Conservation (phyloP, 2,797 vertebrate genomes). For the Sarcoramphus papa region DNA sequence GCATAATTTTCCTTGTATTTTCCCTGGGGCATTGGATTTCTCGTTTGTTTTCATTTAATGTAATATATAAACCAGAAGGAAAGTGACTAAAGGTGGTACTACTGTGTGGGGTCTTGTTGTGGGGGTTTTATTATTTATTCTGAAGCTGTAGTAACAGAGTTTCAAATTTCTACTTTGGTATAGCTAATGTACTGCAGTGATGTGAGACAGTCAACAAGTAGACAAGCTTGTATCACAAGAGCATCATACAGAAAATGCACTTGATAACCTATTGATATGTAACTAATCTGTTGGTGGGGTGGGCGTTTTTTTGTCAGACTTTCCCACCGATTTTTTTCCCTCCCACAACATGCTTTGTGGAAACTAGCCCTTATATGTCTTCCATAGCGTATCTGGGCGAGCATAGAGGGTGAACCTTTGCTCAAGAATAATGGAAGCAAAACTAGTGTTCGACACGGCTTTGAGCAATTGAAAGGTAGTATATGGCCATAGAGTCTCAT, state of each 20-base stretch:
- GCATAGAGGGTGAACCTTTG: background rate
- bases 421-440: background rate
- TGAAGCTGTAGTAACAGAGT: background rate
- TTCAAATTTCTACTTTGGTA: background rate
- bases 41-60: background rate
- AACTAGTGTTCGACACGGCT: background rate
- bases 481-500: fast-evolving
- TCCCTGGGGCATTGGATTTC: background rate
- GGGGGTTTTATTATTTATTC: background rate
- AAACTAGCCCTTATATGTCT: background rate
- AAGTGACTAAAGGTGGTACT: background rate
- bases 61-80: background rate
- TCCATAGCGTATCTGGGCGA: background rate
- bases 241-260: background rate
- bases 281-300: background rate
- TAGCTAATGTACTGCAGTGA: background rate
- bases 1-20: background rate
- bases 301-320: background rate
- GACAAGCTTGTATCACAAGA: background rate
- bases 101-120: no score
- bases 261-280: background rate
- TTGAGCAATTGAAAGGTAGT: background rate
- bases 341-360: background rate
- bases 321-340: background rate
- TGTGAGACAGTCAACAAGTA: background rate